A percentile compares a stretch with the other conserved stretches of the same genome.
phyloP scores from a whole-genome alignment of 1,140 invertebrate genomes.

The Globodera ellingtonae region DNA sequence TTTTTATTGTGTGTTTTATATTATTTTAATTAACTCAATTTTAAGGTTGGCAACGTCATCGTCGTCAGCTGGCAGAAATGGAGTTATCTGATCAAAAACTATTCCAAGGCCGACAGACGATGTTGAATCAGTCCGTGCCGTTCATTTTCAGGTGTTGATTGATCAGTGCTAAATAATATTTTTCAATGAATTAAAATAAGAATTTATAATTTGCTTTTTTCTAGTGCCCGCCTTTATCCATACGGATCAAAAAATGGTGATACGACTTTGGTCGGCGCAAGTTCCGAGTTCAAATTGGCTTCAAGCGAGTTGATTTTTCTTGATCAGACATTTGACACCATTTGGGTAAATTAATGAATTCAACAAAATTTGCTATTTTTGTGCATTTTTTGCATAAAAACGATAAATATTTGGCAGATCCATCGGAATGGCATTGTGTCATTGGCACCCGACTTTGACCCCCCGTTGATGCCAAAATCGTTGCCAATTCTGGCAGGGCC shows the following conservation, averaged over 20 bases:
- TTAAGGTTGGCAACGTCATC: not conserved
- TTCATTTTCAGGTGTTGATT: slow-evolving; percentile 6
- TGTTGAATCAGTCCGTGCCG: not conserved
- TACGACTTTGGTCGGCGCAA: slow-evolving; percentile 29
- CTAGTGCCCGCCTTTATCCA: slow-evolving; percentile 54
- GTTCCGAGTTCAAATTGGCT: slow-evolving; percentile 39
- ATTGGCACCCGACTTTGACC: slow-evolving; percentile 35
- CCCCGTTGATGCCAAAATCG: slow-evolving; percentile 9
- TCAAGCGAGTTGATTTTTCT: slow-evolving; percentile 53
- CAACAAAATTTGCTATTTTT: slow-evolving; percentile 19
- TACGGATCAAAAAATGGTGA: slow-evolving; percentile 52
- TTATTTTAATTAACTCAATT: not conserved
- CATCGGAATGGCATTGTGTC: slow-evolving; percentile 47
- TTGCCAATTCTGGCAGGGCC: slow-evolving; percentile 25
- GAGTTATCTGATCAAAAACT: not conserved
- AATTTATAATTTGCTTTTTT: not conserved
- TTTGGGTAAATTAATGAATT: slow-evolving; percentile 49
- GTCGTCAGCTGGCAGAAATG: not conserved
- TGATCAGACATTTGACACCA: slow-evolving; percentile 53
- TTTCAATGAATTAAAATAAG: not conserved
- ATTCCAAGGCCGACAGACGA: not conserved
- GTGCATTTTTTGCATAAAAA: slow-evolving; percentile 13
- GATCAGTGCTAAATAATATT: not conserved
- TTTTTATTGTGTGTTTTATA: not conserved
- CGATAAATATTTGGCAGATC: slow-evolving; percentile 29